Evolutionary conservation across 2,888 invertebrate genomes (phyloP).

Genomic region (Caenorhabditis plicata): DNA sequence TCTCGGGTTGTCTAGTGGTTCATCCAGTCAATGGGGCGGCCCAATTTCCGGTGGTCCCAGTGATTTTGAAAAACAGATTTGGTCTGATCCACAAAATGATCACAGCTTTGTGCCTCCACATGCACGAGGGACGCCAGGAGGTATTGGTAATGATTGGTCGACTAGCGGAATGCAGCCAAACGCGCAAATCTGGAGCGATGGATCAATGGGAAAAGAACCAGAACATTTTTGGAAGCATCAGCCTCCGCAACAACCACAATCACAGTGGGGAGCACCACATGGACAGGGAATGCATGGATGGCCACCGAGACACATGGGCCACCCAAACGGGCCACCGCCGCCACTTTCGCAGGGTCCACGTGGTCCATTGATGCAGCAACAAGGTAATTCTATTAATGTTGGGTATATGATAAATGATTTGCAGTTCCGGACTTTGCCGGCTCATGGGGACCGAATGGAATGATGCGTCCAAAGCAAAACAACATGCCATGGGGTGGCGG

Average conservation of each 20-base stretch:
- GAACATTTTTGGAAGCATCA: slow-evolving; percentile 47
- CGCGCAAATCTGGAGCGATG: slow-evolving; percentile 42
- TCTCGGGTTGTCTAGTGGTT: slow-evolving; percentile 18
- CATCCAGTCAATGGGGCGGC: slow-evolving; percentile 32
- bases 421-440: slow-evolving; percentile 3
- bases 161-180: slow-evolving; percentile 1
- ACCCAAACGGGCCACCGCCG: slow-evolving; percentile 27
- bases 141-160: slow-evolving; percentile 35
- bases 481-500: slow-evolving; percentile 26
- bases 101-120: slow-evolving; percentile 16
- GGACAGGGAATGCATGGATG: slow-evolving; percentile 16
- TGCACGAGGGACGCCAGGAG: too few species aligned
- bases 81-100: slow-evolving; percentile 24
- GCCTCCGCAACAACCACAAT: slow-evolving; percentile 17
- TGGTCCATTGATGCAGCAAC: slow-evolving; percentile 22
- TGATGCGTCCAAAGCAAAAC: slow-evolving; percentile 26
- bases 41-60: slow-evolving; percentile 19
- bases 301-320: slow-evolving; percentile 23
- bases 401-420: neutral
- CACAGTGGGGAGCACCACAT: slow-evolving; percentile 5
- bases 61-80: slow-evolving; percentile 32
- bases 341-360: slow-evolving; percentile 26
- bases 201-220: slow-evolving; percentile 34
- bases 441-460: slow-evolving; percentile 17
- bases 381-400: slow-evolving; percentile 2